Evolutionary conservation across 2,113 vertebrate genomes (phyloP).

Genomic region (Etheostoma cragini): DNA sequence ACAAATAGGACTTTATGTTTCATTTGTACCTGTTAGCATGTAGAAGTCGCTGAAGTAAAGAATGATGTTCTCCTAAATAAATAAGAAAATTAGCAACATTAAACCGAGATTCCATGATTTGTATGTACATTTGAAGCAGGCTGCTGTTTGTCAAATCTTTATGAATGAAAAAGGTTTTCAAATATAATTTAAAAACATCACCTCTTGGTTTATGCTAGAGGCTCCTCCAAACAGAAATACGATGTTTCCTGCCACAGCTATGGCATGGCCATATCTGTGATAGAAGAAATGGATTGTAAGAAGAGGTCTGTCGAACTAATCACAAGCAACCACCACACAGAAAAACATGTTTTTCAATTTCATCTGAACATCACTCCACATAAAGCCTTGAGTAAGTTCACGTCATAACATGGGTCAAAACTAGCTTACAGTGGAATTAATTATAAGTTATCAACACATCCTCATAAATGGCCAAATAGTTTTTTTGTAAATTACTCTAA

Average conservation of each 20-base stretch:
- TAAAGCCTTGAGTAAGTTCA: neutral
- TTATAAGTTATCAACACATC: neutral
- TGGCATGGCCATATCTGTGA: constrained; percentile 77
- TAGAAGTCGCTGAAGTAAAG: constrained; percentile 86
- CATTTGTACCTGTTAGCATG: constrained; percentile 83
- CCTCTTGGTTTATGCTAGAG: constrained; percentile 62
- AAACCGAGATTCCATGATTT: neutral
- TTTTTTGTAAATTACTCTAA: too few relatives aligned
- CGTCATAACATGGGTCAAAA: neutral
- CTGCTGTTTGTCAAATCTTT: neutral
- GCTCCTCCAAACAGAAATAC: constrained; percentile 85
- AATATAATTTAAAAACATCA: constrained; percentile 12
- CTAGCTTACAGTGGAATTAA: neutral
- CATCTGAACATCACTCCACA: neutral
- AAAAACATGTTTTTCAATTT: neutral
- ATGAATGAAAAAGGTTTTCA: neutral
- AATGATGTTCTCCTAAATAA: constrained; percentile 65
- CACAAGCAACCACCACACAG: neutral
- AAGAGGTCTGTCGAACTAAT: neutral
- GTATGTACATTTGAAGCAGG: neutral
- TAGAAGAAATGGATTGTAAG: neutral
- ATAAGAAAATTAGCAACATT: neutral
- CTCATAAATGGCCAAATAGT: too few relatives aligned
- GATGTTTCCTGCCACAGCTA: constrained; percentile 80
- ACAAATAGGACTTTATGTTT: neutral